phyloP scores from a whole-genome alignment of 2,797 vertebrate species.

The Squalus acanthias region DNA sequence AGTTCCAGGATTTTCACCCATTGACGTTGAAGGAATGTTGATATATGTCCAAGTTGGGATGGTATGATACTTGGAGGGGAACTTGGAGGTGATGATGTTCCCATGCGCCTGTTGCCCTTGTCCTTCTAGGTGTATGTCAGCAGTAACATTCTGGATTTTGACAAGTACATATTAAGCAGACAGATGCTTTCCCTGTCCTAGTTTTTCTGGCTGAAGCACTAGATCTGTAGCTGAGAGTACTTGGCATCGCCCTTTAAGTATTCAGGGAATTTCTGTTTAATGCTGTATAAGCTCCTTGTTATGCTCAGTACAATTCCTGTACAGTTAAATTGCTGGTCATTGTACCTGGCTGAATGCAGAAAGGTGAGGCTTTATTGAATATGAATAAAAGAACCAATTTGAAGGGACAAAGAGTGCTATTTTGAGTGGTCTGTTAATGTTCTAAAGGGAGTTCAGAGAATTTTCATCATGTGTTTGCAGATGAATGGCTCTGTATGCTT shows the following conservation, averaged over 20 bases:
- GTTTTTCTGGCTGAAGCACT: background rate
- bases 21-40: background rate
- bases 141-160: background rate
- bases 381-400: conserved; percentile 19
- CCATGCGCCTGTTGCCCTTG: background rate
- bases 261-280: background rate
- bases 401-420: background rate
- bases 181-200: background rate
- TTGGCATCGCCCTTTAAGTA: background rate
- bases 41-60: background rate
- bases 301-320: background rate
- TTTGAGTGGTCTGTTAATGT: background rate
- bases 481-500: background rate
- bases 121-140: background rate
- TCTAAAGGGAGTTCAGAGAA: background rate
- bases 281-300: background rate
- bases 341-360: background rate
- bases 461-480: background rate
- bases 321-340: background rate
- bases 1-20: background rate
- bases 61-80: background rate
- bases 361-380: conserved; percentile 12
- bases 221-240: background rate
- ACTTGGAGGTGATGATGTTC: background rate
- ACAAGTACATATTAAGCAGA: background rate